Evolutionary conservation across 2,888 invertebrate species (phyloP), one percentile per base, ranked within the genome.

Genomic region (Anaspis maculata): DNA sequence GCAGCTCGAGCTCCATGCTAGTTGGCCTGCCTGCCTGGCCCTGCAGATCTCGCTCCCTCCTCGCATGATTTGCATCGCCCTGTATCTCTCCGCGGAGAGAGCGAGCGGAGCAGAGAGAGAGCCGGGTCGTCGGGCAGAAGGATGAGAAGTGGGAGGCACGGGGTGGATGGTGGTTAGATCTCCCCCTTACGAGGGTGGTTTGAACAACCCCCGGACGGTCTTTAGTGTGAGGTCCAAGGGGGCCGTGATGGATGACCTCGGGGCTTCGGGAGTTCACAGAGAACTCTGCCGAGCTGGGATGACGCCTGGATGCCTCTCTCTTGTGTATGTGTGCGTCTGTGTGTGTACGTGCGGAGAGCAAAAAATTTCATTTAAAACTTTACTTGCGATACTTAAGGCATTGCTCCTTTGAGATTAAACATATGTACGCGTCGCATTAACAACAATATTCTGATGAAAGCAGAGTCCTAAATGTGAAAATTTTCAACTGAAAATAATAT

Each of bases 241-340:
- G 59, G 53, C 59, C 58, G 60, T 65, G 65, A 65, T 65, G 63
- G 62, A 65, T 64, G 63, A 65, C 65, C 63, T 64, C 59, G 53
- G 64, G 61, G 62, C 53, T 49, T 44, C 39, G 51, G 51, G 52
- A 49, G 49, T 47, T 45, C 44, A 34, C 48, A 42, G 34, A 42
- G 41, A 44, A 42, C 51, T 45, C 34, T 41, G 43, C 45, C 39
- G n/a, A n/a, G n/a, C n/a, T n/a, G n/a, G n/a, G n/a, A n/a, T n/a
- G n/a, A n/a, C n/a, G n/a, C n/a, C n/a, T n/a, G n/a, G n/a, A n/a
- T n/a, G n/a, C n/a, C n/a, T n/a, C n/a, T n/a, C n/a, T n/a, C n/a
- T n/a, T n/a, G n/a, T n/a, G n/a, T n/a, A n/a, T n/a, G n/a, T n/a
- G n/a, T n/a, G n/a, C n/a, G n/a, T n/a, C n/a, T n/a, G n/a, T 35